Percentiles rank a stretch among this genome's conserved stretches.
Conservation (phyloP, 2,113 vertebrate species). For the Chrysemys picta region DNA sequence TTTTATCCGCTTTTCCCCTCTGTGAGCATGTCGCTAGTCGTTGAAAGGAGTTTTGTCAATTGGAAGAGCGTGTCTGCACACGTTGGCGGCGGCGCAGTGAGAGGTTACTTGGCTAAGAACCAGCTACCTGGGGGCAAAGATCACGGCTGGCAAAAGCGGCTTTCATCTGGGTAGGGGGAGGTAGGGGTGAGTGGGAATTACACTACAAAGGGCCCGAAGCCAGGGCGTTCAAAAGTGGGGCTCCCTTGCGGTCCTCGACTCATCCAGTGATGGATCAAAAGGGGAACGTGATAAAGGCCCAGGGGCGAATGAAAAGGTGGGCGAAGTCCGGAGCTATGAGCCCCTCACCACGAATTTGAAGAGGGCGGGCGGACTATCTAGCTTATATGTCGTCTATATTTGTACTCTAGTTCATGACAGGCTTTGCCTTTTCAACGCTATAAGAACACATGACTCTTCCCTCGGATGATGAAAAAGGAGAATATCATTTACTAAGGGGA, state of each 20-base stretch:
- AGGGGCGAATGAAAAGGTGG: neutral
- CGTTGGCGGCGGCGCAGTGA: too few relatives aligned
- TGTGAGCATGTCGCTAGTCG: neutral
- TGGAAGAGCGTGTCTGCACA: neutral
- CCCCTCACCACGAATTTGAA: neutral
- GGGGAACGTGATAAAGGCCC: neutral
- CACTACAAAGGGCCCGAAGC: too few relatives aligned
- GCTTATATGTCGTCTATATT: neutral
- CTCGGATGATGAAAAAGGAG: neutral
- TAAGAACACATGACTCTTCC: neutral
- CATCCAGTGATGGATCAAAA: neutral
- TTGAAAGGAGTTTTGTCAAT: neutral
- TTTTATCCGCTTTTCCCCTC: slow-evolving; percentile 26
- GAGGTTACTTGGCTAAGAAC: neutral
- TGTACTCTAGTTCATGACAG: neutral
- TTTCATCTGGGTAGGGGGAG: neutral
- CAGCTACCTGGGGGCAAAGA: neutral
- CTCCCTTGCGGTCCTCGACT: neutral
- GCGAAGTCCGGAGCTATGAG: neutral
- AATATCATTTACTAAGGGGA: neutral
- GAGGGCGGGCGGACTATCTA: neutral
- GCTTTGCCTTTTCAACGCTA: neutral
- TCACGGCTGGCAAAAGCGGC: neutral
- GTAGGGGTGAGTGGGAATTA: neutral
- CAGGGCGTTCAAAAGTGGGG: neutral